Percentiles rank a stretch among this genome's conserved stretches.
phyloP scores from a whole-genome alignment of 2,888 invertebrate species.

The Thecocarcelia acutangulata region DNA sequence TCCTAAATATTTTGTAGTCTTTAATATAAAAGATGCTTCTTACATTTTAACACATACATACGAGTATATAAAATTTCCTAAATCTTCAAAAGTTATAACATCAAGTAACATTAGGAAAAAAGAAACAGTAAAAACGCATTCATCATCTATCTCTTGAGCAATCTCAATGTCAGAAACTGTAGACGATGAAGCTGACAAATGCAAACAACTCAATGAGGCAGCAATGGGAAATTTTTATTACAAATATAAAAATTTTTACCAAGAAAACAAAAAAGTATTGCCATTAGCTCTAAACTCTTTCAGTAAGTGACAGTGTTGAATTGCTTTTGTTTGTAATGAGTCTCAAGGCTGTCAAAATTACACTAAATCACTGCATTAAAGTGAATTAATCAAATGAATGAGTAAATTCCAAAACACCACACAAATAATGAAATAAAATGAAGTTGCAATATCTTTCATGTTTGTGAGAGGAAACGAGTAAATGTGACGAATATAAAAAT shows the following conservation, averaged over 20 bases:
- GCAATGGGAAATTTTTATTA: slow-evolving; percentile 25
- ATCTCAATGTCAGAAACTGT: neutral
- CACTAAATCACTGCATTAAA: slow-evolving; percentile 48
- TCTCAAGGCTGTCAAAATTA: slow-evolving; percentile 55
- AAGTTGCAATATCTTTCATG: too few relatives aligned
- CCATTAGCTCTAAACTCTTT: slow-evolving; percentile 19
- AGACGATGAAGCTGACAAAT: slow-evolving; percentile 30
- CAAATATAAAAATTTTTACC: slow-evolving; percentile 32
- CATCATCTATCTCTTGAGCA: slow-evolving; percentile 25
- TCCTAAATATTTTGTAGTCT: too few relatives aligned
- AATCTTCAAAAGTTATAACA: neutral
- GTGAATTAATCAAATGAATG: slow-evolving; percentile 39
- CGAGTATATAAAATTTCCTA: too few relatives aligned
- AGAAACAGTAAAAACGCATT: slow-evolving; percentile 12
- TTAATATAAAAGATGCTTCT: too few relatives aligned
- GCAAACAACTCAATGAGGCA: slow-evolving; percentile 16
- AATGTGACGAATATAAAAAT: too few relatives aligned
- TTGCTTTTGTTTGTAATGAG: slow-evolving; percentile 16
- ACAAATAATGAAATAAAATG: neutral
- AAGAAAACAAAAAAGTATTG: slow-evolving; percentile 20
- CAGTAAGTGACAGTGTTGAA: slow-evolving; percentile 28
- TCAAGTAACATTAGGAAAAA: neutral
- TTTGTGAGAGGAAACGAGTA: too few relatives aligned
- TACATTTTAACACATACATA: too few relatives aligned
- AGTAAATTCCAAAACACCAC: neutral